Evolutionary conservation across 2,888 invertebrate genomes (phyloP).

Genomic region (Phaonia tiefii): DNA sequence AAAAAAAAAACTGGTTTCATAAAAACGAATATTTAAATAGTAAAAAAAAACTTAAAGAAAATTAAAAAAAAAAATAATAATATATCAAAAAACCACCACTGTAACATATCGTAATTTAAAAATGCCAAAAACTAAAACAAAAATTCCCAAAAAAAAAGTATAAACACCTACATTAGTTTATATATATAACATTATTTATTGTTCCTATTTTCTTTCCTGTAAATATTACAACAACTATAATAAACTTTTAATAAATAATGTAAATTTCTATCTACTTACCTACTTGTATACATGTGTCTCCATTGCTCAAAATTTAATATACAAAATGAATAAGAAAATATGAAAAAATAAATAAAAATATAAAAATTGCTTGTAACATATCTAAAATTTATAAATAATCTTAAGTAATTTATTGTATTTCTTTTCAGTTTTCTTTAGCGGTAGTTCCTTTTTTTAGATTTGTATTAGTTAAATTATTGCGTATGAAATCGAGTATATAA

Average conservation of each 20-base stretch:
- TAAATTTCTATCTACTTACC: conserved; percentile 27
- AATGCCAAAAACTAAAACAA: conserved; percentile 7
- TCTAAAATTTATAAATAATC: conserved; percentile 27
- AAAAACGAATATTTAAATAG: conserved; percentile 46
- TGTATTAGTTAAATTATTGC: conserved; percentile 35
- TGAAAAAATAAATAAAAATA: conserved; percentile 2
- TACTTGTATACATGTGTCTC: conserved; percentile 60
- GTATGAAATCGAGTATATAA: too few species aligned
- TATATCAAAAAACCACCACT: not conserved
- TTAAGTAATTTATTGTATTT: conserved; percentile 41
- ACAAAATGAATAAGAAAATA: conserved; percentile 45
- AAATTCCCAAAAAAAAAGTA: not conserved
- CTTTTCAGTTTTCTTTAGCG: too few species aligned
- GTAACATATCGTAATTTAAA: conserved; percentile 35
- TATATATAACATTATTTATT: conserved; percentile 45
- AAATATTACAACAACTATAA: conserved; percentile 40
- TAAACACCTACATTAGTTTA: not conserved
- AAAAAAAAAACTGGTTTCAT: conserved; percentile 58
- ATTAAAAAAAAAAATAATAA: conserved; percentile 6
- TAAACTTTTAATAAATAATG: conserved; percentile 47
- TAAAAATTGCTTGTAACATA: conserved; percentile 37
- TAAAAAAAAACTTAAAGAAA: conserved; percentile 15
- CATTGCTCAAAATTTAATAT: conserved; percentile 62
- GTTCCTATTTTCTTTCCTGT: conserved; percentile 63
- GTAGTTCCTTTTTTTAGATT: conserved; percentile 52